These are phyloP conservation scores for Siniperca scherzeri DNA, from an alignment of 2,797 vertebrate genomes.

Conservation along the genomic window DNA sequence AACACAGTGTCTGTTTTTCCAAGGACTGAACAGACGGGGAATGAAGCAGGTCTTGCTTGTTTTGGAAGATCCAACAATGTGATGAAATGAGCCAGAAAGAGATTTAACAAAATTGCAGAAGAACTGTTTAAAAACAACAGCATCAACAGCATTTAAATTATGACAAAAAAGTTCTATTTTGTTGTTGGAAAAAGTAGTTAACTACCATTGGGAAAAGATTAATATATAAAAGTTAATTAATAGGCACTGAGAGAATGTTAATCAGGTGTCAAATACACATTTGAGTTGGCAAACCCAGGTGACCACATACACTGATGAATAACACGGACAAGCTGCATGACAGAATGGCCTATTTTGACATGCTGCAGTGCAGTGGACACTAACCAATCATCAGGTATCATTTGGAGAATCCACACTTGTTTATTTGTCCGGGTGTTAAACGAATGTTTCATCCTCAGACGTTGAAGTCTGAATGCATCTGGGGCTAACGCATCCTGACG, in stretches of 20 bases:
- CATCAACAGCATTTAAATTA: neutral
- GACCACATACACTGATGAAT: slow-evolving; percentile 31
- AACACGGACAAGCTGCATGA: slow-evolving; percentile 28
- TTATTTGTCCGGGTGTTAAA: slow-evolving; percentile 61
- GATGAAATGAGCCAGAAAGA: neutral
- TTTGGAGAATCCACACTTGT: slow-evolving; percentile 58
- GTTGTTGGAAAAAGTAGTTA: neutral
- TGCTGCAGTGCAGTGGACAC: slow-evolving; percentile 9
- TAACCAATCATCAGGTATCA: slow-evolving; percentile 53
- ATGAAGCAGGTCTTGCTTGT: neutral
- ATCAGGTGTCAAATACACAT: slow-evolving; percentile 30
- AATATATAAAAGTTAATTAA: neutral
- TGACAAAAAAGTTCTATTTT: neutral
- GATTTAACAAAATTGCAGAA: neutral
- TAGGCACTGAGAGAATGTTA: slow-evolving; percentile 25
- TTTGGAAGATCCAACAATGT: slow-evolving; percentile 9
- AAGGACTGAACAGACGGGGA: neutral
- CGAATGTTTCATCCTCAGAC: slow-evolving; percentile 25
- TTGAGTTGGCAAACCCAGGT: slow-evolving; percentile 3
- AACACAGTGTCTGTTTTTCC: slow-evolving; percentile 19
- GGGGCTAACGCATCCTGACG: slow-evolving; percentile 27
- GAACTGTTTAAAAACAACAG: neutral
- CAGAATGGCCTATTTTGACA: slow-evolving; percentile 64
- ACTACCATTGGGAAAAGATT: too few relatives aligned
- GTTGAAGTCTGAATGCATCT: slow-evolving; percentile 34